phyloP scores from a whole-genome alignment of 2,888 invertebrate genomes.

The Dryobotodes eremita region DNA sequence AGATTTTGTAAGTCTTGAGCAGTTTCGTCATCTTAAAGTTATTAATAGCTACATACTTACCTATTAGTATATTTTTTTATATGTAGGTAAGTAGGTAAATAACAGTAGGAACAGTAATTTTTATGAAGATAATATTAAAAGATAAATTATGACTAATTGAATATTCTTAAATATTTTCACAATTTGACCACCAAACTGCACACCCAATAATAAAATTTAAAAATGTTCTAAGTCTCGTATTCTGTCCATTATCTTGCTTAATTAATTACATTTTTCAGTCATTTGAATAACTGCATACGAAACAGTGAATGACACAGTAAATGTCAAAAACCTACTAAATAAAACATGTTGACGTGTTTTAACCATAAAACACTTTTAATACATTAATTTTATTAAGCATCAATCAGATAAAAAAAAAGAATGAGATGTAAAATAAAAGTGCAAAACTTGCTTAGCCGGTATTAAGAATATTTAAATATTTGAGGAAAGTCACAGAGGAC shows the following conservation, averaged over 20 bases:
- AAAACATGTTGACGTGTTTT: conserved; percentile 55
- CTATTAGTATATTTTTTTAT: not conserved
- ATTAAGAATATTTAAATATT: conserved; percentile 15
- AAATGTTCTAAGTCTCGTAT: not conserved
- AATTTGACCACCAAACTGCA: not conserved
- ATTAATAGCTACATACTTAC: not conserved
- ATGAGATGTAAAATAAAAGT: conserved; percentile 36
- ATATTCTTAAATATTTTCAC: not conserved
- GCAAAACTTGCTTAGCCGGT: conserved; percentile 40
- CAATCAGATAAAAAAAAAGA: conserved; percentile 34
- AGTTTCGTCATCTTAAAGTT: not conserved
- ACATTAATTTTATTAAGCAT: conserved; percentile 51
- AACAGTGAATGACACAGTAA: conserved; percentile 24
- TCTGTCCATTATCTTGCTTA: not conserved
- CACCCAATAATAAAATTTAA: not conserved
- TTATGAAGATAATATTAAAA: not conserved
- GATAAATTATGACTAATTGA: not conserved
- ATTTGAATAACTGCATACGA: conserved; percentile 34
- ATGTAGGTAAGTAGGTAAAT: not conserved
- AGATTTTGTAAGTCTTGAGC: not conserved
- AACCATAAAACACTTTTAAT: conserved; percentile 60
- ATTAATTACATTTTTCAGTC: conserved; percentile 13
- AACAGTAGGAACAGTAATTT: not conserved
- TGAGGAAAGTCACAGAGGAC: conserved; percentile 58
- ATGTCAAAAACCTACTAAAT: conserved; percentile 42